Conservation (phyloP, 2,888 invertebrate species). For the Nymphalis urticae region DNA sequence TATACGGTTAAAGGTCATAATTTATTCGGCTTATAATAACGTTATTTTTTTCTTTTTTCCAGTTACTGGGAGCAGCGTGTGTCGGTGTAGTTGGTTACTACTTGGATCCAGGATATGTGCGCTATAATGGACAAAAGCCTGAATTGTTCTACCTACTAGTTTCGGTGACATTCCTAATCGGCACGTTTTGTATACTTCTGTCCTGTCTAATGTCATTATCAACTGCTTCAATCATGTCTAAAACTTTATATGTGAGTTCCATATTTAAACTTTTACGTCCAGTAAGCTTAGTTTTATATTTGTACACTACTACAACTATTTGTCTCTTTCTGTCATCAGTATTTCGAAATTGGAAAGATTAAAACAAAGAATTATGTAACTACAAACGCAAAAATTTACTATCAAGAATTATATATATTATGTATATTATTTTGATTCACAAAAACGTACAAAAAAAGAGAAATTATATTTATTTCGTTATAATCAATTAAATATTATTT, state of each 20-base stretch:
- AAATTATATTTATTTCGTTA: too few relatives aligned
- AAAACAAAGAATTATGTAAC: too few relatives aligned
- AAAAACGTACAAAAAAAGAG: too few relatives aligned
- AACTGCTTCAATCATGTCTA: slow-evolving; percentile 91
- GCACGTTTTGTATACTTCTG: slow-evolving; percentile 87
- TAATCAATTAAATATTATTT: too few relatives aligned
- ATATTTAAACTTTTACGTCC: neutral
- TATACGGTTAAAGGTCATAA: too few relatives aligned
- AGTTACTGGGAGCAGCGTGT: slow-evolving; percentile 89
- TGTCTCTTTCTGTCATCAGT: too few relatives aligned
- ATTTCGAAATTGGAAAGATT: too few relatives aligned
- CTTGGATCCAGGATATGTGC: slow-evolving; percentile 55
- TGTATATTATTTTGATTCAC: too few relatives aligned
- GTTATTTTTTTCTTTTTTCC: slow-evolving; percentile 40
- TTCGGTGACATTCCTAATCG: slow-evolving; percentile 88
- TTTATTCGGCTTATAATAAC: too few relatives aligned
- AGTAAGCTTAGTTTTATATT: neutral
- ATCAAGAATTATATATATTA: too few relatives aligned
- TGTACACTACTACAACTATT: too few relatives aligned
- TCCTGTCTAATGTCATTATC: slow-evolving; percentile 90
- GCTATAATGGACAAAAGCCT: slow-evolving; percentile 65
- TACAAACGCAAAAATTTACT: too few relatives aligned
- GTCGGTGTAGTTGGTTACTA: slow-evolving; percentile 87
- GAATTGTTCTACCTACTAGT: slow-evolving; percentile 88
- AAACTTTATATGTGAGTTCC: slow-evolving; percentile 88